Evolutionary conservation across 2,888 invertebrate species (phyloP), one percentile per base, ranked within the genome.

Genomic region (Itoplectis maculator): DNA sequence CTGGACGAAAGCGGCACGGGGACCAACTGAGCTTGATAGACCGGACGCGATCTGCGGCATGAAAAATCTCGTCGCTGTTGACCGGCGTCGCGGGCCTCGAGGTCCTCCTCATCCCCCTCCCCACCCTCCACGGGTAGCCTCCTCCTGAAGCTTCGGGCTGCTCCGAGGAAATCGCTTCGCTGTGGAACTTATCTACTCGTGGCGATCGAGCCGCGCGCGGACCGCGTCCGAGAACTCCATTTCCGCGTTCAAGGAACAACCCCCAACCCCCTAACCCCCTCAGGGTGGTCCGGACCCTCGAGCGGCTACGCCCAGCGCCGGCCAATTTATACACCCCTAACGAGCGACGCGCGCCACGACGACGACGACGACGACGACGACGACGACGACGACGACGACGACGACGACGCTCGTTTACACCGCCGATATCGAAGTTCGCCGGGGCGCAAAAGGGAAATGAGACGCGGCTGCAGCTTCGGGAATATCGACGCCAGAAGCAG

Each of bases 51-150:
- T 91, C 87, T 86, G 85, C 84, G 87, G 87, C 88, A 90, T 92
- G 92, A 92, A 92, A 92, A 92, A 92, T 92, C 91, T 92, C 89
- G 88, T 87, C 88, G 89, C 88, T 84, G 84, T 87, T 87, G 88
- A 88, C 83, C 81, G 83, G 85, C 85, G 84, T 80, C 84, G 85
- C 69, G 79, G 59, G 75, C 66, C n/a, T n/a, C n/a, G n/a, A n/a
- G n/a, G n/a, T n/a, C n/a, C n/a, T n/a, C n/a, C n/a, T n/a, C n/a
- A n/a, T n/a, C n/a, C n/a, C n/a, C n/a, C n/a, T n/a, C n/a, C n/a
- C n/a, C n/a, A n/a, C n/a, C n/a, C n/a, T n/a, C n/a, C n/a, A n/a
- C n/a, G n/a, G n/a, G n/a, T n/a, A n/a, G n/a, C n/a, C n/a, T n/a
- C n/a, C n/a, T n/a, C n/a, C n/a, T n/a, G 56, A 79, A 68, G 23